These are phyloP conservation scores for Augochlora pura DNA, from an alignment of 1,140 invertebrate species.

Conservation along the genomic window DNA sequence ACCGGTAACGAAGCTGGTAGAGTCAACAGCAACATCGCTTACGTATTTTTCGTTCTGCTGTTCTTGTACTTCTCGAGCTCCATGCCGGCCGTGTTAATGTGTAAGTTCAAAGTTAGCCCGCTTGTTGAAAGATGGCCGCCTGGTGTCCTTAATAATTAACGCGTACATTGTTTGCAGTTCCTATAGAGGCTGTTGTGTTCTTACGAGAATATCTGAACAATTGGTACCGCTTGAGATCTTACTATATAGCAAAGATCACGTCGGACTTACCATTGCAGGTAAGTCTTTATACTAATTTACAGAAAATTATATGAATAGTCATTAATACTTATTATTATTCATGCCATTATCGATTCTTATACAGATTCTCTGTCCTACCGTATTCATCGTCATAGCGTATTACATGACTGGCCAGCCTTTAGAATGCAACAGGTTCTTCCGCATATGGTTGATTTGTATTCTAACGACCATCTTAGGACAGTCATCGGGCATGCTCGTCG, in stretches of 20 bases:
- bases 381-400: constrained; percentile 89
- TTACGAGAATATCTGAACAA: constrained; percentile 93
- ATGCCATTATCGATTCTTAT: too few relatives aligned
- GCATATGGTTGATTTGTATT: constrained; percentile 86
- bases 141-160: neutral
- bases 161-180: constrained; percentile 83
- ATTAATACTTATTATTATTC: too few relatives aligned
- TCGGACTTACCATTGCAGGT: constrained; percentile 94
- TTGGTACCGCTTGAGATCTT: constrained; percentile 92
- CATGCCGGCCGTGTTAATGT: constrained; percentile 93
- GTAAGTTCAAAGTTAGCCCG: constrained; percentile 81
- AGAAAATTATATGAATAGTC: too few relatives aligned
- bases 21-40: constrained; percentile 89
- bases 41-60: constrained; percentile 90
- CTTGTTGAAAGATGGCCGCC: neutral
- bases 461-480: constrained; percentile 89
- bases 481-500: constrained; percentile 88
- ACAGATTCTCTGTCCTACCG: constrained; percentile 86
- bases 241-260: constrained; percentile 92
- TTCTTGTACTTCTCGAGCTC: constrained; percentile 93
- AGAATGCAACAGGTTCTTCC: constrained; percentile 84
- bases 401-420: constrained; percentile 90
- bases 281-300: constrained; percentile 35
- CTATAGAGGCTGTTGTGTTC: constrained; percentile 91
- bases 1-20: constrained; percentile 90